Evolutionary conservation across 2,797 vertebrate genomes (phyloP).

Genomic region (Bufotes viridis): DNA sequence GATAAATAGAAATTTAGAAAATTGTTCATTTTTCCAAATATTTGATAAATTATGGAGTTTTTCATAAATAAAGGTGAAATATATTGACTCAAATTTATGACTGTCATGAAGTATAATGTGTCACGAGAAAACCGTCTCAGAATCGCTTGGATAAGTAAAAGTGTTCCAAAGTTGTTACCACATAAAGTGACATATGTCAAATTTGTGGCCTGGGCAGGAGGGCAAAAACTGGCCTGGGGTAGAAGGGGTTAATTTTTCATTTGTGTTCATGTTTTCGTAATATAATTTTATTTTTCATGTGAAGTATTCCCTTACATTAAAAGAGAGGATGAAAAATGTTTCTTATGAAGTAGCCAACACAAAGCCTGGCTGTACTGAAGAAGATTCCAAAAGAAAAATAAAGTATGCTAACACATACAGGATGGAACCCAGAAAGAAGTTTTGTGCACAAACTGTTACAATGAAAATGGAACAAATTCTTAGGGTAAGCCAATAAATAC

Average conservation of each 20-base stretch:
- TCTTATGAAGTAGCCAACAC: not conserved
- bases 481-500: not conserved
- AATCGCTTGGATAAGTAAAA: too few relatives aligned
- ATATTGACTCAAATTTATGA: too few relatives aligned
- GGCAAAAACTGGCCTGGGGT: too few relatives aligned
- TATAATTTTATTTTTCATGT: not conserved
- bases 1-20: too few relatives aligned
- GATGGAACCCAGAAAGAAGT: not conserved
- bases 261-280: not conserved
- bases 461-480: not conserved
- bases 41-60: too few relatives aligned
- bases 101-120: too few relatives aligned
- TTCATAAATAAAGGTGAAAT: too few relatives aligned
- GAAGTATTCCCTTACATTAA: not conserved
- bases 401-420: not conserved
- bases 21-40: too few relatives aligned
- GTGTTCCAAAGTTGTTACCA: too few relatives aligned
- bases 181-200: too few relatives aligned
- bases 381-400: not conserved
- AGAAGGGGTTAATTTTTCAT: not conserved
- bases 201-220: accelerated
- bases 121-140: too few relatives aligned
- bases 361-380: not conserved
- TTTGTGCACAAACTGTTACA: not conserved
- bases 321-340: not conserved